Evolutionary conservation across 2,113 vertebrate genomes (phyloP).

Genomic region (Vimba vimba): DNA sequence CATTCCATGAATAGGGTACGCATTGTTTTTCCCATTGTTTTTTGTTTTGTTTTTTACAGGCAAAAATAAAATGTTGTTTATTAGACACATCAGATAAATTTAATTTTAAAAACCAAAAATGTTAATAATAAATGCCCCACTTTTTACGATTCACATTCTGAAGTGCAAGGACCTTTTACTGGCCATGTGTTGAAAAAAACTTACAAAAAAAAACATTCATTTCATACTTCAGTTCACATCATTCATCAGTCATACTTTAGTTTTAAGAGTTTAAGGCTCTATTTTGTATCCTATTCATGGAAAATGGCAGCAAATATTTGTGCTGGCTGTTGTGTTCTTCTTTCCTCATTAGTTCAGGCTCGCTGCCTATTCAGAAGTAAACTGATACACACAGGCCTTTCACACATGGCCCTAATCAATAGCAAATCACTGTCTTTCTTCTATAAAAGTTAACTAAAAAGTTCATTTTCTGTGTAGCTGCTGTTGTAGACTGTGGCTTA

Average conservation of each 20-base stretch:
- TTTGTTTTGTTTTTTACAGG: not conserved
- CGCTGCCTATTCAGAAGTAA: constrained; percentile 42
- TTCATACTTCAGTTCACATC: not conserved
- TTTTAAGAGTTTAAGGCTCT: not conserved
- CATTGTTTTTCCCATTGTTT: not conserved
- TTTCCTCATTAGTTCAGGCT: constrained; percentile 41
- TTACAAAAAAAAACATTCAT: not conserved
- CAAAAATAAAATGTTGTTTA: not conserved
- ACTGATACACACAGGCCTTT: constrained; percentile 8
- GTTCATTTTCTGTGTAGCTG: constrained; percentile 34
- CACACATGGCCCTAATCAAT: constrained; percentile 6
- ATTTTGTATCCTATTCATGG: constrained; percentile 27
- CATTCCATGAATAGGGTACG: not conserved
- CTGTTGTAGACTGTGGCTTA: constrained; percentile 22
- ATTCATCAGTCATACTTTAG: not conserved
- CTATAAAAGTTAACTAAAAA: constrained; percentile 43
- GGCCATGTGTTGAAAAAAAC: not conserved
- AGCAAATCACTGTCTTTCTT: constrained; percentile 5
- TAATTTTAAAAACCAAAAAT: not conserved
- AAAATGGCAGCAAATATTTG: constrained; percentile 35
- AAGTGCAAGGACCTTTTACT: not conserved
- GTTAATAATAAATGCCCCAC: no score
- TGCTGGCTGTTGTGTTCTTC: constrained; percentile 14
- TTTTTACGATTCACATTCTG: not conserved
- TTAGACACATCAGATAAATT: not conserved